phyloP scores from a whole-genome alignment of 2,113 vertebrate species.

The Campylomormyrus tamandua region DNA sequence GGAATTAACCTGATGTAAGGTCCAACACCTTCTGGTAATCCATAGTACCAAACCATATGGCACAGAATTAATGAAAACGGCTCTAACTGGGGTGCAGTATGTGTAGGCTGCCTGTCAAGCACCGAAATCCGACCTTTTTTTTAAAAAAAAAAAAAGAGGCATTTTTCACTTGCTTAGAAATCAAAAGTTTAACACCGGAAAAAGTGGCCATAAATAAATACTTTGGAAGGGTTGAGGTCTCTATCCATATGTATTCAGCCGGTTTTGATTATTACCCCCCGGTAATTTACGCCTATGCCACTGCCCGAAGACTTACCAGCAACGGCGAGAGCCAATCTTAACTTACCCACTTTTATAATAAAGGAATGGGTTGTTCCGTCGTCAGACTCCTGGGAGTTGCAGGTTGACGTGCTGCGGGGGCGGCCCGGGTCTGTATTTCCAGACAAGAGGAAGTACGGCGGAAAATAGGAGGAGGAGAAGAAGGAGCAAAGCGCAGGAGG shows the following conservation, averaged over 20 bases:
- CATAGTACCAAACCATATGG: background rate
- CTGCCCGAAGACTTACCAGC: background rate
- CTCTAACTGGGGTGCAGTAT: background rate
- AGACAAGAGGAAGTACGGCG: background rate
- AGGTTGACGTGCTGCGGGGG: background rate
- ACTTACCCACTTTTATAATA: background rate
- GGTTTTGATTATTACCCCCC: too few species aligned
- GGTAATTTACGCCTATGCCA: too few species aligned
- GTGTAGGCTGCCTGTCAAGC: background rate
- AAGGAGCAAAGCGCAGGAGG: background rate
- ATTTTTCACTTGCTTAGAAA: background rate
- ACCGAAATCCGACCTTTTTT: background rate
- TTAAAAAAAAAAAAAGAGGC: too few species aligned
- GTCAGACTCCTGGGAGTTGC: background rate
- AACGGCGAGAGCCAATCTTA: background rate
- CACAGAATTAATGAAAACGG: background rate
- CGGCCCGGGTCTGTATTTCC: background rate
- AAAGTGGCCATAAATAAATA: background rate
- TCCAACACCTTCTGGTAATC: background rate
- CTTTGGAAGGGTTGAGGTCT: too few species aligned
- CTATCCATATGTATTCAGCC: too few species aligned
- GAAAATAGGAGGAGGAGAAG: background rate
- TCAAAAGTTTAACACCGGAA: background rate
- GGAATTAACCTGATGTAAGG: background rate
- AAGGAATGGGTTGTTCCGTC: background rate